Evolutionary conservation across 2,888 invertebrate genomes (phyloP).

Genomic region (Drosophila nr. perissopoda): DNA sequence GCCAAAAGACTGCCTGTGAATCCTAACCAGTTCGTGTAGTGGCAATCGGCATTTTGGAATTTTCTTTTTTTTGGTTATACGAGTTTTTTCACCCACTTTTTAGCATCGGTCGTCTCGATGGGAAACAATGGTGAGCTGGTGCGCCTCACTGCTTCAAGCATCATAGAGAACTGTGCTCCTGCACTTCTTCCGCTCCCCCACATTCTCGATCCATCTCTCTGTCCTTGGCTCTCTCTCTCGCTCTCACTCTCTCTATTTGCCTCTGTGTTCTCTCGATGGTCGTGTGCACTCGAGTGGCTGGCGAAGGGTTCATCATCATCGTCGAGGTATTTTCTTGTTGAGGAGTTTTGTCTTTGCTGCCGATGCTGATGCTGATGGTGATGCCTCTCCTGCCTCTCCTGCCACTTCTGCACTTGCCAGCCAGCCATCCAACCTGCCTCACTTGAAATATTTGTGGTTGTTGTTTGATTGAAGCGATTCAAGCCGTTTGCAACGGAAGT

Average conservation of each 20-base stretch:
- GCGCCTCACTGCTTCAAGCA: constrained; percentile 58
- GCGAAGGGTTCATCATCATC: constrained; percentile 78
- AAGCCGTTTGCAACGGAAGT: constrained; percentile 79
- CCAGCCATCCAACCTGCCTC: constrained; percentile 67
- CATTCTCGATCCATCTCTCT: background rate
- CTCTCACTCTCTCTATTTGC: constrained; percentile 21
- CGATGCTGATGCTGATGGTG: constrained; percentile 8
- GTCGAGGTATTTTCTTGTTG: constrained; percentile 75
- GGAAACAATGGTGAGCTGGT: constrained; percentile 53
- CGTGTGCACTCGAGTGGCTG: constrained; percentile 67
- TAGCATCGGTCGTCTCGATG: constrained; percentile 50
- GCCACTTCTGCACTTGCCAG: constrained; percentile 62
- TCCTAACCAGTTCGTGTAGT: constrained; percentile 55
- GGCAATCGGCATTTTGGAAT: constrained; percentile 51
- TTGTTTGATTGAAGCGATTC: constrained; percentile 79
- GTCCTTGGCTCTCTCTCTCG: background rate
- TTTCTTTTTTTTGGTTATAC: constrained; percentile 10
- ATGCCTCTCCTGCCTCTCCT: constrained; percentile 14
- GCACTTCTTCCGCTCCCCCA: background rate
- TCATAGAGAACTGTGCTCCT: constrained; percentile 40
- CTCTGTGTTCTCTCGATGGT: constrained; percentile 18
- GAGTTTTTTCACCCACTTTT: constrained; percentile 67
- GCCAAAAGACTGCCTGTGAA: constrained; percentile 62
- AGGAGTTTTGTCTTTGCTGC: constrained; percentile 76
- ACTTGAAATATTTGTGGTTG: constrained; percentile 80